Base-by-base conservation (phyloP, 2,888 invertebrate genomes). In the Athalia rosae region DNA sequence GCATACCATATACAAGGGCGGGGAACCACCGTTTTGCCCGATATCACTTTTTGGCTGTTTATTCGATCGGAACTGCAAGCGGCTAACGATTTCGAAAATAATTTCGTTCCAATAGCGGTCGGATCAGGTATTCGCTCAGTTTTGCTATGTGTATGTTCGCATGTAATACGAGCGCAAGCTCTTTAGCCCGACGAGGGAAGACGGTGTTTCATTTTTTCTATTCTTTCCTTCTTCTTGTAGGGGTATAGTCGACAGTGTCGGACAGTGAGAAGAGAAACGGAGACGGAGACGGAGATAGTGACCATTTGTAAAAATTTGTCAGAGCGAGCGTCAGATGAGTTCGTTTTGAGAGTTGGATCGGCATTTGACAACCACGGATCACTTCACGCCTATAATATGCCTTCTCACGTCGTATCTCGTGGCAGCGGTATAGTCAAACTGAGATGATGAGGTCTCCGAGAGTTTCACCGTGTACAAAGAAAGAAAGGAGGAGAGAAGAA, bases 351-450 rank as follows among this genome's bases (percentile, higher is more conserved):
- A 7, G 4, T 7, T 58, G n/a, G 43, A 58, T 58, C 56, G 73
- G 73, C 79, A 81, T 84, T 83, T 87, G 88, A 89, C 88, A 88
- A 89, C 28, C 48, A 88, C 88, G 87, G 87, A 87, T 89, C 88
- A 86, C 89, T 89, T 89, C 89, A 89, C 89, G 88, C 87, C 85
- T 85, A 85, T 88, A 86, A 87, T 88, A 88, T 88, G 89, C 89
- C 86, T 84, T 83, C 88, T 87, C 89, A 87, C 88, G 87, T 87
- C 84, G 84, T 80, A 82, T 62, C 76, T 77, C 73, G 59, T 71
- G 71, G 76, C 63, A 59, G 59, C 43, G 64, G 63, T 13, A 13
- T 74, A n/a, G 53, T 76, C 48, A 50, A 53, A 9, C 45, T 13
- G 13, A 62, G 61, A 63, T 67, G 77, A 81, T 81, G 76, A 78